Base-by-base conservation (phyloP, 2,888 invertebrate genomes). In the Pycnomerus fuliginosus region DNA sequence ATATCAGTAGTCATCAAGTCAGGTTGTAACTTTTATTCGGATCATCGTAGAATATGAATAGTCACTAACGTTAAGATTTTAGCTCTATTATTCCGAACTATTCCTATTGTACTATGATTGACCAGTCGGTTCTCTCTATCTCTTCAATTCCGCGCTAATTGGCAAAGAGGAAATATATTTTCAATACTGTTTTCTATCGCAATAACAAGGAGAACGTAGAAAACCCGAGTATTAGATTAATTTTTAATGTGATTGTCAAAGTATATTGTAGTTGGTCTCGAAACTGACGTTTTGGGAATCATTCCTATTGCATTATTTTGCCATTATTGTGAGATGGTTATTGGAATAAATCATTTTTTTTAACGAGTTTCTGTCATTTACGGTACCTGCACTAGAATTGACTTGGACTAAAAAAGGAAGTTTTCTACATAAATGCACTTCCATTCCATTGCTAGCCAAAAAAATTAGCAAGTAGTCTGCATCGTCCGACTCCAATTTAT, bases 111-210 rank as follows among this genome's bases (percentile, higher is more conserved):
- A 12, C 12, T 10, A 11, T n/a, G 12, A 11, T 10, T 28, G 28
- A n/a, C 12, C 28, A 28, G 10, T 12, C 10, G 8, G 11, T n/a
- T 28, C 10, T 11, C 28, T 3, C 28, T 13, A 10, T 11, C 8
- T 28, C 13, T 11, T 28, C 13, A 3, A 11, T 28, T 12, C 20
- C 4, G 8, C 8, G 12, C 12, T 8, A 11, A 28, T 8, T 28
- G 12, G 28, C 48, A 43, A 50, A 50, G 49, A 45, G 53, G 51
- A 50, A 52, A 58, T 62, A 63, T 66, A 66, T 66, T 66, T 66
- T 66, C 61, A 63, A 65, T 66, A 65, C 63, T 63, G 62, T 64
- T 65, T 64, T 61, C 60, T 60, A 64, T 61, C 60, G 65, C 63
- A 64, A 64, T 64, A 64, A 62, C 46, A 41, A 29, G 31, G 22